phyloP scores from a whole-genome alignment of 2,113 vertebrate species.

The Rhynchomys soricoides region DNA sequence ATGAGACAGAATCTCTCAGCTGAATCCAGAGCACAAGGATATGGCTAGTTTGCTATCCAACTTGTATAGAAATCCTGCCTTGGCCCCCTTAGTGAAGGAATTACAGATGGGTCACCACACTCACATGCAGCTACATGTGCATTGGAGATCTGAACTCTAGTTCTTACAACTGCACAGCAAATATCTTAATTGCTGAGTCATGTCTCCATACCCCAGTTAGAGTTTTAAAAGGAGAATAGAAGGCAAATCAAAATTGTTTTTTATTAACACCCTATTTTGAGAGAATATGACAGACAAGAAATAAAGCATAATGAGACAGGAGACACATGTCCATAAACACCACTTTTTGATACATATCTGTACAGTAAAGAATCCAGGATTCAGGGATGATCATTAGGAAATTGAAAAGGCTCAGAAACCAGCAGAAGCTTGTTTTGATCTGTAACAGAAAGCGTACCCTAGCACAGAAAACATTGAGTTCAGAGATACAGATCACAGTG shows the following conservation, averaged over 20 bases:
- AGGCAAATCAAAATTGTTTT: background rate
- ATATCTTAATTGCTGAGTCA: background rate
- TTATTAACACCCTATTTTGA: background rate
- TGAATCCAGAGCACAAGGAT: background rate
- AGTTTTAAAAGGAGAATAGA: background rate
- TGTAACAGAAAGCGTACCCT: background rate
- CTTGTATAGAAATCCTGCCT: background rate
- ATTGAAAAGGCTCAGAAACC: rapidly evolving
- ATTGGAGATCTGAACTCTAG: too few relatives aligned
- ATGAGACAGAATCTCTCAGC: background rate
- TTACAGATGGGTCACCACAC: background rate
- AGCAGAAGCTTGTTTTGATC: too few relatives aligned
- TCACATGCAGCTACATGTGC: too few relatives aligned
- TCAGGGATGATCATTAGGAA: background rate
- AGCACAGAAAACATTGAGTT: background rate
- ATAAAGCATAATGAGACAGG: background rate
- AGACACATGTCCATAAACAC: background rate
- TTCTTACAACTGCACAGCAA: background rate
- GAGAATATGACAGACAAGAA: background rate
- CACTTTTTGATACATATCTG: background rate
- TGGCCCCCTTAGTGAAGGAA: too few relatives aligned
- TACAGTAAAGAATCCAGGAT: rapidly evolving
- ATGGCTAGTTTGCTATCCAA: background rate
- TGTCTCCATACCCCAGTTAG: background rate
- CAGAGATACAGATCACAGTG: background rate